Evolutionary conservation across 2,888 invertebrate species (phyloP).

Genomic region (Drosophila antonietae): DNA sequence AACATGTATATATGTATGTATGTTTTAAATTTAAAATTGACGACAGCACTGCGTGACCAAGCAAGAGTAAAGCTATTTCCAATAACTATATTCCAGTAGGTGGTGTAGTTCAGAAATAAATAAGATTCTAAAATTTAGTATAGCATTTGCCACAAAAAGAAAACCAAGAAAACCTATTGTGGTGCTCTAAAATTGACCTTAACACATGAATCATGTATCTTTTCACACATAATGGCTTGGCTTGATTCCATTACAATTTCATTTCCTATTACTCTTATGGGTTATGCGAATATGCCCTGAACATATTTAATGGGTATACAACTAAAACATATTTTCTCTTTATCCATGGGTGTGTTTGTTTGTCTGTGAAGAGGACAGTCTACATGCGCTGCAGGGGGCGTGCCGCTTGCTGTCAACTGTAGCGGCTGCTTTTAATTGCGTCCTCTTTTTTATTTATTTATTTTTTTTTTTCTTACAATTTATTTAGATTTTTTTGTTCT

Average conservation of each 20-base stretch:
- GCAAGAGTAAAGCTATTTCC: neutral
- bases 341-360: constrained; percentile 3
- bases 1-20: too few species aligned
- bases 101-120: too few species aligned
- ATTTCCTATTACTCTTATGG: too few species aligned
- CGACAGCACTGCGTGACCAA: too few species aligned
- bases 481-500: constrained; percentile 12
- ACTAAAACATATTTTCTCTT: neutral
- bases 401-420: constrained; percentile 20
- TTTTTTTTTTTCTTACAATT: constrained; percentile 6
- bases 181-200: too few species aligned
- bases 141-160: too few species aligned
- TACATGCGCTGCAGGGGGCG: constrained; percentile 13
- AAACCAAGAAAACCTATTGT: too few species aligned
- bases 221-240: too few species aligned
- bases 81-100: neutral
- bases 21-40: neutral
- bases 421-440: constrained; percentile 59
- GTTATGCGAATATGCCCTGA: neutral
- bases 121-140: too few species aligned
- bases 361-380: constrained; percentile 12
- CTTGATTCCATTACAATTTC: too few species aligned
- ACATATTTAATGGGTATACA: neutral
- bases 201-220: too few species aligned
- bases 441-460: constrained; percentile 1